Percentiles rank a stretch among this genome's conserved stretches.
Conservation (phyloP, 2,797 vertebrate genomes). For the Helostoma temminkii region DNA sequence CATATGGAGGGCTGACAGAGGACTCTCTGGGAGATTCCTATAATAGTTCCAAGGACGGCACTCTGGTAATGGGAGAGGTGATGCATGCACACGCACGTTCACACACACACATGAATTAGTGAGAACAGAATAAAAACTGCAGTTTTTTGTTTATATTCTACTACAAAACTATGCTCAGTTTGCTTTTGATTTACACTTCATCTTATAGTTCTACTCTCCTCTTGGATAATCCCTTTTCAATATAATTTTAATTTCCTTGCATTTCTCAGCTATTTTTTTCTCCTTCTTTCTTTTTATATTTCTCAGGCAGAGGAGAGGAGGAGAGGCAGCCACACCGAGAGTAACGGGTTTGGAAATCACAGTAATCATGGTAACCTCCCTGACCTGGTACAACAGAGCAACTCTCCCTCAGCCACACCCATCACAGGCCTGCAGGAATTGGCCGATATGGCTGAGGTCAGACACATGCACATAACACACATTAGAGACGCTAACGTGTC, state of each 20-base stretch:
- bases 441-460: conserved; percentile 92
- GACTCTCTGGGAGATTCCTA: conserved; percentile 88
- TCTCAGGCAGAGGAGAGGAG: conserved; percentile 92
- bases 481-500: not conserved
- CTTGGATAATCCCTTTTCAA: not conserved
- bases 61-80: conserved; percentile 95
- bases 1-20: conserved; percentile 88
- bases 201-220: not conserved
- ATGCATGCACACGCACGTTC: conserved; percentile 48
- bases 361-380: conserved; percentile 92
- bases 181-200: not conserved
- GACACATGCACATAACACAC: conserved; percentile 51
- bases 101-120: conserved; percentile 3
- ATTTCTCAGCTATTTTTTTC: not conserved
- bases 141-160: not conserved
- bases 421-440: conserved; percentile 92
- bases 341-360: conserved; percentile 92
- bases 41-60: conserved; percentile 93
- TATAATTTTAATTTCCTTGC: not conserved
- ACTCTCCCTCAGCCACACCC: conserved; percentile 92
- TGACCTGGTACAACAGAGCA: conserved; percentile 97
- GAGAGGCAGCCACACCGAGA: conserved; percentile 90
- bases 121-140: not conserved
- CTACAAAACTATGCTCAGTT: not conserved
- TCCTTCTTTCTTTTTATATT: conserved; percentile 25